Evolutionary conservation across 2,888 invertebrate genomes (phyloP).

Genomic region (Pseudanteris insignis): DNA sequence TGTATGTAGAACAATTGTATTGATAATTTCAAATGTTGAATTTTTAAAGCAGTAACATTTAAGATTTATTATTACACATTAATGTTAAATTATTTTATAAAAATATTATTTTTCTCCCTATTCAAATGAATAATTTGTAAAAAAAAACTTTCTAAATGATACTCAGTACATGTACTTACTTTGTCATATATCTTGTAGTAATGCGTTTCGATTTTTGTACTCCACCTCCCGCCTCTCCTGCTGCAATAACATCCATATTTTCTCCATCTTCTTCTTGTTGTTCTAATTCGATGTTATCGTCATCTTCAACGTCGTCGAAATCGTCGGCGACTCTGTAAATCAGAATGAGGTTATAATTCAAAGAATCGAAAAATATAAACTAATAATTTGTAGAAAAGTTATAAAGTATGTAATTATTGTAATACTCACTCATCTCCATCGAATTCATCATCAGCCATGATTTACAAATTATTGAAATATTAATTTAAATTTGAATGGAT

Average conservation of each 20-base stretch:
- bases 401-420: neutral
- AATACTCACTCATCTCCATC: constrained; percentile 80
- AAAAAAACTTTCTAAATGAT: too few species aligned
- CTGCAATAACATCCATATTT: constrained; percentile 83
- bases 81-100: too few species aligned
- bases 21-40: too few species aligned
- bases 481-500: too few species aligned
- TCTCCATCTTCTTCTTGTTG: constrained; percentile 89
- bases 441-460: constrained; percentile 88
- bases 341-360: constrained; percentile 39
- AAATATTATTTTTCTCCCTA: too few species aligned
- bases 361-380: too few species aligned
- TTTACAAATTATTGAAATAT: too few species aligned
- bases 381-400: neutral
- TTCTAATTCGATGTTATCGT: constrained; percentile 87
- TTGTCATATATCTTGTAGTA: constrained; percentile 98
- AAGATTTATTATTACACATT: too few species aligned
- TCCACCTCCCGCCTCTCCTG: constrained; percentile 82
- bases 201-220: constrained; percentile 90
- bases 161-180: too few species aligned
- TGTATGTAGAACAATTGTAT: too few species aligned
- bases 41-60: too few species aligned
- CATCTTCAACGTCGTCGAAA: constrained; percentile 90
- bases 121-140: too few species aligned
- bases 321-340: constrained; percentile 76